A percentile compares a stretch with the other conserved stretches of the same genome.
phyloP scores from a whole-genome alignment of 2,797 vertebrate species.

The Pogoniulus pusillus region DNA sequence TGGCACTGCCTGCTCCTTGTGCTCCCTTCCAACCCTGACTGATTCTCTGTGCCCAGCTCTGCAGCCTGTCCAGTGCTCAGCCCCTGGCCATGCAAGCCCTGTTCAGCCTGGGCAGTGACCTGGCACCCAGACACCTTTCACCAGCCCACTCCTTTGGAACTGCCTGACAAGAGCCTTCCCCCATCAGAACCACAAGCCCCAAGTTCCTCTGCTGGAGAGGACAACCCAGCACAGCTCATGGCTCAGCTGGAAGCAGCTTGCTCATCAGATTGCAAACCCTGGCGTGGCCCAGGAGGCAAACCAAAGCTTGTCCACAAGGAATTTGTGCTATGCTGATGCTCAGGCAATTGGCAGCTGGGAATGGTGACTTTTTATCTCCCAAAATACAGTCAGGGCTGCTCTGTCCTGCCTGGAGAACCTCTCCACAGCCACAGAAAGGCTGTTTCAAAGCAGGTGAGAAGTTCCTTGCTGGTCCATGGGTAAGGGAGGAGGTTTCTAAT shows the following conservation, averaged over 20 bases:
- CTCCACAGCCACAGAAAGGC: background rate
- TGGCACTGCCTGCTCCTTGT: too few species aligned
- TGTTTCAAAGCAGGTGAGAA: background rate
- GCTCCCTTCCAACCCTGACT: too few species aligned
- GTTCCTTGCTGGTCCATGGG: background rate
- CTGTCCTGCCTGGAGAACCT: background rate
- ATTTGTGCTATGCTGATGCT: background rate
- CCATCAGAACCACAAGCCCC: constrained; percentile 14
- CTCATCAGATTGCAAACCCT: constrained; percentile 29
- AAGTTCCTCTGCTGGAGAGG: background rate
- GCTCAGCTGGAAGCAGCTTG: background rate
- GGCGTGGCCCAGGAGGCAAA: background rate
- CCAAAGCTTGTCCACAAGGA: background rate
- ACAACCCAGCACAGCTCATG: accelerated
- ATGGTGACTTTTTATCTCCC: background rate
- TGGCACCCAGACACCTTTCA: constrained; percentile 12
- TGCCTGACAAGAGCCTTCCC: constrained; percentile 52
- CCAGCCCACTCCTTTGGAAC: background rate
- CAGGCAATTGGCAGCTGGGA: background rate
- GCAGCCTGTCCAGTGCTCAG: background rate
- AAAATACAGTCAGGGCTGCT: background rate
- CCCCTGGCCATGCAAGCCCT: background rate
- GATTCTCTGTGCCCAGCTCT: too few species aligned
- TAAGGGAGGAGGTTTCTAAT: background rate
- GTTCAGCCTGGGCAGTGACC: constrained; percentile 23